phyloP scores from a whole-genome alignment of 92 coral and sea anemone species.

The Zoanthus sociatus region DNA sequence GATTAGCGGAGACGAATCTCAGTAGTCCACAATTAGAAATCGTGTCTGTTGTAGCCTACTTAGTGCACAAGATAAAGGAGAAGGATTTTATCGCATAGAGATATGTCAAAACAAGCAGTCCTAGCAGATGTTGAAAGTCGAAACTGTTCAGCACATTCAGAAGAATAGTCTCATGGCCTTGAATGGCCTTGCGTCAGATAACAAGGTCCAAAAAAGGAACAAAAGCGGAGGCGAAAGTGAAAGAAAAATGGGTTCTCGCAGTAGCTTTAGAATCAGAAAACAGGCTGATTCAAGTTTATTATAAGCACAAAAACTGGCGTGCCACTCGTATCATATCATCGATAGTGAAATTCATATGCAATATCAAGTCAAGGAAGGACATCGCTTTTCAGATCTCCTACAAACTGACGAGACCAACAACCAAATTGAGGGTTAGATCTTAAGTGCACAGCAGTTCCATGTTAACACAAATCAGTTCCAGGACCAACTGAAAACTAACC shows the following conservation, averaged over 20 bases:
- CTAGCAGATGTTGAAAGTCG: constrained; percentile 19
- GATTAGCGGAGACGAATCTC: constrained; percentile 49
- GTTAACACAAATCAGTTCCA: constrained; percentile 48
- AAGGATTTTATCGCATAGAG: constrained; percentile 56
- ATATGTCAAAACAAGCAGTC: constrained; percentile 49
- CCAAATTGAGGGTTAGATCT: constrained; percentile 31
- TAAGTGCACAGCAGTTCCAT: constrained; percentile 6
- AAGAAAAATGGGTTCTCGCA: not conserved
- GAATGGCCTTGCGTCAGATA: not conserved
- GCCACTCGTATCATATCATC: constrained; percentile 40
- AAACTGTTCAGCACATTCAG: not conserved
- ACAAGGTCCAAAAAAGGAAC: constrained; percentile 12
- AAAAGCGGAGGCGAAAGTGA: constrained; percentile 6
- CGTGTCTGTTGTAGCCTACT: not conserved
- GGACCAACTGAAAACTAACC: not conserved
- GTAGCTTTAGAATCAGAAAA: constrained; percentile 18
- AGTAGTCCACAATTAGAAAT: constrained; percentile 29
- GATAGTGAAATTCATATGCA: constrained; percentile 33
- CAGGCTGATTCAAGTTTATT: constrained; percentile 34
- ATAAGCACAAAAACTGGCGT: constrained; percentile 51
- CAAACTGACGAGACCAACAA: constrained; percentile 44
- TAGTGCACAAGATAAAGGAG: constrained; percentile 41
- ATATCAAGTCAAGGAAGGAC: constrained; percentile 21
- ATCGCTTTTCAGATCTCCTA: constrained; percentile 45
- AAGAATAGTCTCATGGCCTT: constrained; percentile 49